These are phyloP conservation scores for Scaptomyza reducta DNA, from an alignment of 2,888 invertebrate genomes.

Conservation along the genomic window DNA sequence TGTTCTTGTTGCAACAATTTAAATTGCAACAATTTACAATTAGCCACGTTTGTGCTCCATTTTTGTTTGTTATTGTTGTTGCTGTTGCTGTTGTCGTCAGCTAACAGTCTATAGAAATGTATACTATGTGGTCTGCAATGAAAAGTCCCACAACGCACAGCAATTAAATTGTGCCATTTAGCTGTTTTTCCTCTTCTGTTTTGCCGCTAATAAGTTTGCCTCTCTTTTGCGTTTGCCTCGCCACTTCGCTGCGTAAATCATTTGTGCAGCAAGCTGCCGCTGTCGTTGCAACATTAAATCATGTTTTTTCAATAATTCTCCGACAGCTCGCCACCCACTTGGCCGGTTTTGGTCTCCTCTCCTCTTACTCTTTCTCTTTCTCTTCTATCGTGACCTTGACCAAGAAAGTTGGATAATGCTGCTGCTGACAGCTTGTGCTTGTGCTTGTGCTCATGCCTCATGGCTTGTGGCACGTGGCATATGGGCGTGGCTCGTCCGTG, in stretches of 20 bases:
- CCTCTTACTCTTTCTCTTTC: not conserved
- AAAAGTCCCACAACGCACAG: constrained; percentile 24
- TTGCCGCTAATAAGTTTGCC: constrained; percentile 2
- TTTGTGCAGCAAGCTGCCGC: constrained; percentile 2
- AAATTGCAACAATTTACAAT: constrained; percentile 81
- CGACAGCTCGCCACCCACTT: constrained; percentile 22
- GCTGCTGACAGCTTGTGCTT: not conserved
- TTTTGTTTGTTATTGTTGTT: constrained; percentile 61
- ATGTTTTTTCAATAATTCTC: constrained; percentile 16
- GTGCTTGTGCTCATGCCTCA: not conserved
- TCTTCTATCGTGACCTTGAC: constrained; percentile 61
- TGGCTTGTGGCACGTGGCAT: constrained; percentile 9
- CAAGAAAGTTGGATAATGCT: constrained; percentile 45
- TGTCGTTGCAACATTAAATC: constrained; percentile 7
- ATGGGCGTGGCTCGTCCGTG: constrained; percentile 46
- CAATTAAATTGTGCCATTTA: constrained; percentile 49
- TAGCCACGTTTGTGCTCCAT: constrained; percentile 79
- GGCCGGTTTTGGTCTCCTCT: constrained; percentile 10
- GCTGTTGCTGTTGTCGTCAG: constrained; percentile 6
- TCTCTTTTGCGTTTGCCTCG: not conserved
- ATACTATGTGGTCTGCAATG: constrained; percentile 33
- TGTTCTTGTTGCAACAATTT: constrained; percentile 71
- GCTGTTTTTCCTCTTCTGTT: not conserved
- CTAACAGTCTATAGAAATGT: constrained; percentile 53
- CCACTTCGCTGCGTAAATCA: constrained; percentile 3